A percentile compares a stretch with the other conserved stretches of the same genome.
These are phyloP conservation scores for Zoroaster sp. DNA, from an alignment of 53 echinoderm and acorn worm genomes.

Conservation along the genomic window DNA sequence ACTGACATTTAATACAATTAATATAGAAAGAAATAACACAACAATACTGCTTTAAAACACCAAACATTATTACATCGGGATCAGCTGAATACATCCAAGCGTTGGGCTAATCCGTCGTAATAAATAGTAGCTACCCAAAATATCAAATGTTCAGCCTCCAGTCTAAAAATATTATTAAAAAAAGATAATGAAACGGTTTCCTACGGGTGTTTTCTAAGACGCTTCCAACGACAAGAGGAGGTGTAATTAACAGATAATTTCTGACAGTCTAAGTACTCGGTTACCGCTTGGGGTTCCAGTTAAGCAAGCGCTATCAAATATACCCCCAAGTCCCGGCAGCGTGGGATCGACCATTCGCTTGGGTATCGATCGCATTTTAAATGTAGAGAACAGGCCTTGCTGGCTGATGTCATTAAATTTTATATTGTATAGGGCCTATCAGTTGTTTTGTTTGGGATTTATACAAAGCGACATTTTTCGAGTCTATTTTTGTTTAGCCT, in stretches of 20 bases:
- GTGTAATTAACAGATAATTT: conserved; percentile 1
- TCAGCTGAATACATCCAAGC: not conserved
- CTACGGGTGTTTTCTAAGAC: not conserved
- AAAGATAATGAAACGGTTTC: too few relatives aligned
- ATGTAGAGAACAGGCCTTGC: not conserved
- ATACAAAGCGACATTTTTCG: too few relatives aligned
- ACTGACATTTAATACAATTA: too few relatives aligned
- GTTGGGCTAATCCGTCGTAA: not conserved
- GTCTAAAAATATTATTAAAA: too few relatives aligned
- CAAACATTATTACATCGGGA: too few relatives aligned
- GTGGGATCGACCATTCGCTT: not conserved
- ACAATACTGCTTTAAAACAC: too few relatives aligned
- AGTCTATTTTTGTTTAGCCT: too few relatives aligned
- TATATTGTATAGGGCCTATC: too few relatives aligned
- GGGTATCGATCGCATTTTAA: not conserved
- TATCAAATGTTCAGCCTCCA: not conserved
- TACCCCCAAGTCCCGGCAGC: not conserved
- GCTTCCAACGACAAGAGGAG: not conserved
- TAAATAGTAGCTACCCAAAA: not conserved
- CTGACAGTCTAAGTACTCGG: conserved; percentile 1
- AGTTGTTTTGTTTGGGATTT: too few relatives aligned
- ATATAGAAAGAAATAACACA: too few relatives aligned
- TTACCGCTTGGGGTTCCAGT: not conserved
- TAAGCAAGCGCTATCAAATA: not conserved
- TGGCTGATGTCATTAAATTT: too few relatives aligned